Percentiles rank a stretch among this genome's conserved stretches.
Conservation (phyloP, 2,113 vertebrate species). For the Corapipo altera region DNA sequence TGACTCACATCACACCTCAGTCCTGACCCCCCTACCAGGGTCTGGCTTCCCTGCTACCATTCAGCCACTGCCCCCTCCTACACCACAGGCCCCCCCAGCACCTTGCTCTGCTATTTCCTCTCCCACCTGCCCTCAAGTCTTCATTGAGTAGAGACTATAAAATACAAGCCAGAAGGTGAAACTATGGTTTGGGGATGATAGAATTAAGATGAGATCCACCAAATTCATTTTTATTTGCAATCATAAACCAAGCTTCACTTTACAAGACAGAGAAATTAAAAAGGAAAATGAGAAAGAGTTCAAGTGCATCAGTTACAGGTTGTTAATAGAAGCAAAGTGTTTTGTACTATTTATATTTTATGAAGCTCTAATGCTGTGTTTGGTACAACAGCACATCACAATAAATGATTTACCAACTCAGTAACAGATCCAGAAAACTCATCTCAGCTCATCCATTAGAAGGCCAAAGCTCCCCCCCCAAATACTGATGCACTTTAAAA, state of each 20-base stretch:
- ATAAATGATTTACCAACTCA: conserved; percentile 73
- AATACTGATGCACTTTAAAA: neutral
- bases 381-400: conserved; percentile 69
- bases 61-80: neutral
- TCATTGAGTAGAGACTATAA: neutral
- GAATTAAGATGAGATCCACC: conserved; percentile 46
- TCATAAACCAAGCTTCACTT: conserved; percentile 61
- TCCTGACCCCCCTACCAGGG: neutral
- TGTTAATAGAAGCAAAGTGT: conserved; percentile 68
- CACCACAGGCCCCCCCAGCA: neutral
- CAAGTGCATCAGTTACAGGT: conserved; percentile 64
- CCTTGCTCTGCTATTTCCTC: neutral
- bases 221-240: conserved; percentile 61
- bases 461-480: neutral
- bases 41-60: neutral
- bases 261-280: conserved; percentile 62
- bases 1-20: neutral
- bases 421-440: conserved; percentile 56
- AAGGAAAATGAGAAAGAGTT: conserved; percentile 60
- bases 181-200: conserved; percentile 15
- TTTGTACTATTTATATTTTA: conserved; percentile 78
- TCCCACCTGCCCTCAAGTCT: neutral
- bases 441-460: conserved; percentile 43
- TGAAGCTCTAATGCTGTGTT: conserved; percentile 70
- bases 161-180: conserved; percentile 26